Evolutionary conservation across 2,888 invertebrate genomes (phyloP).

Genomic region (Elmis aenea): DNA sequence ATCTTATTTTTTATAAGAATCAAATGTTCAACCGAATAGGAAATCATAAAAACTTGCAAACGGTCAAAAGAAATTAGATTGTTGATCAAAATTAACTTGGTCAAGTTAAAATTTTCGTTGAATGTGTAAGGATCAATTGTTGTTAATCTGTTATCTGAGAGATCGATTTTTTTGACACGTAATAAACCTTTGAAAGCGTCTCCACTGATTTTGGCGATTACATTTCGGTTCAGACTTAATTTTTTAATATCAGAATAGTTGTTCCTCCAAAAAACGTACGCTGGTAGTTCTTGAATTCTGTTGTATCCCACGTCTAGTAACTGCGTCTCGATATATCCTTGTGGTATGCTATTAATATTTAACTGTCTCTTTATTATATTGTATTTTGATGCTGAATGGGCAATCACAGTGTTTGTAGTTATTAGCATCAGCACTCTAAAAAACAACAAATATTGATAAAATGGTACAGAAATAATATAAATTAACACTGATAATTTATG

Average conservation of each 20-base stretch:
- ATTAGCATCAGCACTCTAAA: too few species aligned
- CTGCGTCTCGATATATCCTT: constrained; percentile 28
- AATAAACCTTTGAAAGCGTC: constrained; percentile 38
- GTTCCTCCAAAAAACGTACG: constrained; percentile 35
- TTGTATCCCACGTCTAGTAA: constrained; percentile 38
- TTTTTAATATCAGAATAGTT: constrained; percentile 33
- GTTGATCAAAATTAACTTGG: constrained; percentile 37
- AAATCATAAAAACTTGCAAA: constrained; percentile 36
- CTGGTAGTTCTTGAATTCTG: constrained; percentile 30
- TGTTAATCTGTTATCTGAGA: constrained; percentile 39
- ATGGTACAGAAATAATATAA: too few species aligned
- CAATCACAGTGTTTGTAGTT: too few species aligned
- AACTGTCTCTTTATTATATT: too few species aligned
- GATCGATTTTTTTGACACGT: constrained; percentile 33
- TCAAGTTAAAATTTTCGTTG: constrained; percentile 33
- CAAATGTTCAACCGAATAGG: constrained; percentile 36
- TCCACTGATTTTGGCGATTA: constrained; percentile 32
- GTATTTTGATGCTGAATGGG: too few species aligned
- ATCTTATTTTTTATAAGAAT: constrained; percentile 39
- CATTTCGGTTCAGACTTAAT: constrained; percentile 38
- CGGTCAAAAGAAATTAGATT: constrained; percentile 37
- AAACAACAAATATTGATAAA: too few species aligned
- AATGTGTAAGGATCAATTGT: constrained; percentile 37
- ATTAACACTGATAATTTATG: too few species aligned
- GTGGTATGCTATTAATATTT: constrained; percentile 31